A percentile compares a stretch with the other conserved stretches of the same genome.
phyloP scores from a whole-genome alignment of 2,797 vertebrate genomes.

The Ctenopoma kingsleyae region DNA sequence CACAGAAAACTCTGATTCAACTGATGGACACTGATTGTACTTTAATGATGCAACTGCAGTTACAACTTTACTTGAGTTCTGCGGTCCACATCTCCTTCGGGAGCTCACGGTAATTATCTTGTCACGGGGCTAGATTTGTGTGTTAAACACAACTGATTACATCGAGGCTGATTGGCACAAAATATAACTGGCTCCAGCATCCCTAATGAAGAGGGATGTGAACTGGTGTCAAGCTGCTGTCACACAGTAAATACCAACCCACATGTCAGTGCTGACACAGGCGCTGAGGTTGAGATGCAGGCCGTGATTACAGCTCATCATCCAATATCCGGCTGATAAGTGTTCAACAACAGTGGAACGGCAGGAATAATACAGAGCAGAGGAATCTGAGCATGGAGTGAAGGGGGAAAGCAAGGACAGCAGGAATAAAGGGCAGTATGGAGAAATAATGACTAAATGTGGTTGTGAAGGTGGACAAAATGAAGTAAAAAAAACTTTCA shows the following conservation, averaged over 20 bases:
- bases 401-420: neutral
- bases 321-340: slow-evolving; percentile 45
- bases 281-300: slow-evolving; percentile 34
- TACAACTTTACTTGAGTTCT: slow-evolving; percentile 28
- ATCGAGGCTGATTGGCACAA: slow-evolving; percentile 60
- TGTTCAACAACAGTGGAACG: slow-evolving; percentile 30
- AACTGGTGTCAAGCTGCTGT: slow-evolving; percentile 64
- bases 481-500: neutral
- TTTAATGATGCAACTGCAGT: slow-evolving; percentile 20
- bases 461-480: neutral
- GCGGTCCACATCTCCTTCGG: slow-evolving; percentile 37
- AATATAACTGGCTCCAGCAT: slow-evolving; percentile 73
- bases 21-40: slow-evolving; percentile 8
- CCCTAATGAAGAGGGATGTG: slow-evolving; percentile 76
- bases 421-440: neutral
- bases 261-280: slow-evolving; percentile 48
- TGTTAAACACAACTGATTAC: slow-evolving; percentile 72
- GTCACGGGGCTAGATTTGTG: slow-evolving; percentile 67
- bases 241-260: slow-evolving; percentile 59
- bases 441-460: neutral
- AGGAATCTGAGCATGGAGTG: neutral
- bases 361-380: slow-evolving; percentile 21
- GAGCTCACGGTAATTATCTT: slow-evolving; percentile 78
- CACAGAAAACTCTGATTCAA: slow-evolving; percentile 21
- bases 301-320: slow-evolving; percentile 50